A percentile compares a stretch with the other conserved stretches of the same genome.
These are phyloP conservation scores for human DNA, from an alignment of 2,113 vertebrate genomes.

Conservation along the genomic window GRCh38 chr16:443001-443500, in stretches of 20 bases:
- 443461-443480: not conserved
- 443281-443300: not conserved
- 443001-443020: not conserved
- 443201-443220: not conserved
- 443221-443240: not conserved
- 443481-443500: not conserved
- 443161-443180: not conserved
- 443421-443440: constrained; percentile 6
- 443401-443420: not conserved
- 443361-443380: not conserved
- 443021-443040: not conserved
- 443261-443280: not conserved
- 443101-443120: not conserved
- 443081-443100: not conserved
- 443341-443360: no score
- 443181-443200: not conserved
- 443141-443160: not conserved
- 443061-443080: not conserved
- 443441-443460: not conserved
- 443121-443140: not conserved
- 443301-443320: not conserved
- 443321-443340: not conserved
- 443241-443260: not conserved
- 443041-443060: not conserved
- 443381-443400: not conserved